Evolutionary conservation across 1,140 invertebrate species (phyloP).

Genomic region (Diprion similis): DNA sequence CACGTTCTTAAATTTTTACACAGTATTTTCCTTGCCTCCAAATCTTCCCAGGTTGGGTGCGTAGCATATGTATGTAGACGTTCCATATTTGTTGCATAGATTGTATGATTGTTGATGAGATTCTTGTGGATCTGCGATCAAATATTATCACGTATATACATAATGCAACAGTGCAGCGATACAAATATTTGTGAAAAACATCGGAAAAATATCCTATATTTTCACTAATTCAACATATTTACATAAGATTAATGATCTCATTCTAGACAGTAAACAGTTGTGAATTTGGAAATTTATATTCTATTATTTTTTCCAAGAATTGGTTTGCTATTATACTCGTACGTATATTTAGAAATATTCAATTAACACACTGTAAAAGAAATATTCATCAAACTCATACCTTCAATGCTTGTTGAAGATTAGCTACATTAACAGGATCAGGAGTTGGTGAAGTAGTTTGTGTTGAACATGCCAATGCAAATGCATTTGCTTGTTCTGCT

Average conservation of each 20-base stretch:
- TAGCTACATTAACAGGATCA: slow-evolving; percentile 46
- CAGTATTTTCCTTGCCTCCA: slow-evolving; percentile 49
- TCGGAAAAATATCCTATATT: too few relatives aligned
- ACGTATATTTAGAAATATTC: slow-evolving; percentile 5
- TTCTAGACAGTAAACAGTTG: too few relatives aligned
- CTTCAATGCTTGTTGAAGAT: slow-evolving; percentile 53
- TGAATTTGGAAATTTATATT: slow-evolving; percentile 13
- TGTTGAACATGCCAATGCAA: slow-evolving; percentile 54
- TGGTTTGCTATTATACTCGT: background rate
- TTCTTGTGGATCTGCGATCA: slow-evolving; percentile 52
- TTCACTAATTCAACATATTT: too few relatives aligned
- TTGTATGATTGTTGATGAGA: slow-evolving; percentile 56
- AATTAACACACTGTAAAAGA: background rate
- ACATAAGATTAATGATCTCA: too few relatives aligned
- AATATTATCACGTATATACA: too few relatives aligned
- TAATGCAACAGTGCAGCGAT: too few relatives aligned
- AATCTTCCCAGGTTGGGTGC: slow-evolving; percentile 57
- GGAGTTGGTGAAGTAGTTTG: slow-evolving; percentile 46
- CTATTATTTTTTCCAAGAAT: background rate
- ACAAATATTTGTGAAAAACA: slow-evolving; percentile 18
- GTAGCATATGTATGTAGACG: slow-evolving; percentile 54
- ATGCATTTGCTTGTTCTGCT: slow-evolving; percentile 54
- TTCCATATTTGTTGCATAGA: slow-evolving; percentile 60
- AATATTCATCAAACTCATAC: slow-evolving; percentile 28
- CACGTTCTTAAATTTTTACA: slow-evolving; percentile 25